These are phyloP conservation scores for Trisateles emortualis DNA, from an alignment of 2,888 invertebrate species.

Conservation along the genomic window DNA sequence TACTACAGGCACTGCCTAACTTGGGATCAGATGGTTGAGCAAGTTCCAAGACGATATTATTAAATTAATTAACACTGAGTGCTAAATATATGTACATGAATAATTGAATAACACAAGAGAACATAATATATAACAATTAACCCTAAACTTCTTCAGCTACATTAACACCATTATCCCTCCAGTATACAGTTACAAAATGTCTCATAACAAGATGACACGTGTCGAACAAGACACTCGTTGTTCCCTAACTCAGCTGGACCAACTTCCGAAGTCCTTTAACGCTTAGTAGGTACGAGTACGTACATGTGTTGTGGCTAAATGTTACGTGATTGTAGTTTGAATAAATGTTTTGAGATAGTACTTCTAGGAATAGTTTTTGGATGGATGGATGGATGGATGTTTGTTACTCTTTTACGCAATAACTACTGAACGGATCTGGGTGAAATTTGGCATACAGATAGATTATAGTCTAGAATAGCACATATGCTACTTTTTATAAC, in stretches of 20 bases:
- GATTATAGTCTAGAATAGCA: too few relatives aligned
- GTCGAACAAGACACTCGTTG: conserved; percentile 45
- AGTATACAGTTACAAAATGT: conserved; percentile 26
- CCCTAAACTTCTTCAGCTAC: background rate
- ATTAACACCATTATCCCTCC: conserved; percentile 20
- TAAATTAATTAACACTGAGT: background rate
- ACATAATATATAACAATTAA: conserved; percentile 1
- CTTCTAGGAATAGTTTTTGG: too few relatives aligned
- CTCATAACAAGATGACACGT: conserved; percentile 39
- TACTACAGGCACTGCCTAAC: too few relatives aligned
- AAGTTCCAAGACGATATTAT: too few relatives aligned
- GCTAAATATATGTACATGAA: background rate
- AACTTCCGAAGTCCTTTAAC: conserved; percentile 44
- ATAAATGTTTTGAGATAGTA: background rate
- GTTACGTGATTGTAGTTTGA: background rate
- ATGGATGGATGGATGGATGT: too few relatives aligned
- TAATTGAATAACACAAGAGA: background rate
- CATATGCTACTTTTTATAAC: too few relatives aligned
- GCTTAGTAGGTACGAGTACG: conserved; percentile 19
- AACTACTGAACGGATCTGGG: too few relatives aligned
- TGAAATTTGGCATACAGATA: too few relatives aligned
- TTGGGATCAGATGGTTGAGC: too few relatives aligned
- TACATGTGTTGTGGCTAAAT: conserved; percentile 3
- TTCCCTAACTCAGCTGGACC: conserved; percentile 33
- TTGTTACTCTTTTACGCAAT: too few relatives aligned